These are phyloP conservation scores for Magallana nippona DNA, from an alignment of 2,888 invertebrate species.

Conservation along the genomic window DNA sequence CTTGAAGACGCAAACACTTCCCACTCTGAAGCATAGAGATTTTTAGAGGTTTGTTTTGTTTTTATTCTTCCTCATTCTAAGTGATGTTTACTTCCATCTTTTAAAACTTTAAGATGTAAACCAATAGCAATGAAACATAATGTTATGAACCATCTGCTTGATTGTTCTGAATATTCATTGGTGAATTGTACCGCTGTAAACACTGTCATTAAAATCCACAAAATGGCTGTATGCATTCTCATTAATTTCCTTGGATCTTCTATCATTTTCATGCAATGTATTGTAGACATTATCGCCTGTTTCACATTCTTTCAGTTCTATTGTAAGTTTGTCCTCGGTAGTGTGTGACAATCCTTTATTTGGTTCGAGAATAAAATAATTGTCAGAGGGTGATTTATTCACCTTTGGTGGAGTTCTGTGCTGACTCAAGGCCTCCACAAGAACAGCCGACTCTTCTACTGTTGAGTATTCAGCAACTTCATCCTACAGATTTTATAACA, in stretches of 20 bases:
- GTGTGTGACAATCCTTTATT: not conserved
- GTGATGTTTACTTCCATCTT: too few species aligned
- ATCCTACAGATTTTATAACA: not conserved
- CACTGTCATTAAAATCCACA: conserved; percentile 8
- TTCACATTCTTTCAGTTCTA: too few species aligned
- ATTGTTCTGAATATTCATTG: not conserved
- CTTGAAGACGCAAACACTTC: too few species aligned
- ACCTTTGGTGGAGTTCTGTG: not conserved
- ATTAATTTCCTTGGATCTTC: not conserved
- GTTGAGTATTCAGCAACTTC: conserved; percentile 27
- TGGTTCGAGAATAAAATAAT: conserved; percentile 19
- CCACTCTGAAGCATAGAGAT: too few species aligned
- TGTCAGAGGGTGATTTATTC: not conserved
- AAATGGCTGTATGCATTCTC: conserved; percentile 10
- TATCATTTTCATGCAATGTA: not conserved
- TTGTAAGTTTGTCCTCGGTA: too few species aligned
- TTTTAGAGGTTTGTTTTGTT: too few species aligned
- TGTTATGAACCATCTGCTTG: too few species aligned
- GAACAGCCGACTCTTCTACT: not conserved
- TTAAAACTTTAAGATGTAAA: too few species aligned
- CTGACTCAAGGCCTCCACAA: not conserved
- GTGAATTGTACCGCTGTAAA: not conserved
- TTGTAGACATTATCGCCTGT: not conserved
- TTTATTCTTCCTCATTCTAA: too few species aligned
- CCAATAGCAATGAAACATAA: too few species aligned